Evolutionary conservation across 2,888 invertebrate species (phyloP), one percentile per base, ranked within the genome.

Genomic region (Latrodectus elegans): DNA sequence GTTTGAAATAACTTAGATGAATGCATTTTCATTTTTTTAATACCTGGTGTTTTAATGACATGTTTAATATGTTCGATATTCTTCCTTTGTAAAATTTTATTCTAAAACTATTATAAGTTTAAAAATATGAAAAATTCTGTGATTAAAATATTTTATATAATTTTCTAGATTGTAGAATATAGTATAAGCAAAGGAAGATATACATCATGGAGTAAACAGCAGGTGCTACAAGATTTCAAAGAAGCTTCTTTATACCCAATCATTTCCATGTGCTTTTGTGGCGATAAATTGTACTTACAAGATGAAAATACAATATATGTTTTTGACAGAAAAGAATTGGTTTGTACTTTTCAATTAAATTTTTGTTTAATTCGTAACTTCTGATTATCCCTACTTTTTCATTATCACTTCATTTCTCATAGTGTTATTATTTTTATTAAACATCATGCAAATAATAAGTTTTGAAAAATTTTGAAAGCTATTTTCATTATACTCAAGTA

Each of bases 301-400:
- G 96, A 96, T 91, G 95, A 96, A 90, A 94, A 94, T 75, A 94
- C 94, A 76, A 94, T 96, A 71, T 94, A 94, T 92, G 92, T 94
- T 52, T 92, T 94, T 53, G 93, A 95, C 91, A 94, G 94, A 91
- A 91, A 93, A 64, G 93, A 93, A 92, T 94, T 94, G 91, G 90
- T 67, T 68, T 75, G 70, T 64, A 53, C 6, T 9, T 10, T 17
- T 22, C 1, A 22, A 22, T 22, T 22, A 22, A 22, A 22, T 22
- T 22, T 22, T 1, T 22, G 22, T 22, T 22, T 22, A 22, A 22
- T 22, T 22, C 22, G 22, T 22, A 22, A 22, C 22, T 22, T 22
- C 22, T 22, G 22, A 0, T 22, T 22, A 22, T 22, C 22, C 1
- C 22, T 1, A 22, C 22, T 22, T 22, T 1, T 22, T 22, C 22